Evolutionary conservation across 2,888 invertebrate species (phyloP).

Genomic region (Amphimallon solstitiale): DNA sequence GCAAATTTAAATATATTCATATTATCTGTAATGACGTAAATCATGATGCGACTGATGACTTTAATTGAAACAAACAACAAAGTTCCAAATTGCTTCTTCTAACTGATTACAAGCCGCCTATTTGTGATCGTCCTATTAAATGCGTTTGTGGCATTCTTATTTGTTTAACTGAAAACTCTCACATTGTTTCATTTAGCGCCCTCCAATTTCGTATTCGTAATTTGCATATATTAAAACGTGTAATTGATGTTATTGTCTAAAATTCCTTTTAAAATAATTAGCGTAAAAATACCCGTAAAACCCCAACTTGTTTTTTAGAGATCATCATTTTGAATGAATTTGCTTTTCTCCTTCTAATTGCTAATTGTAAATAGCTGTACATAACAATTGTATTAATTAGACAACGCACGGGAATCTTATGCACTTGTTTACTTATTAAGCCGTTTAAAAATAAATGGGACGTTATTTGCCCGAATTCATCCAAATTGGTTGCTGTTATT

Average conservation of each 20-base stretch:
- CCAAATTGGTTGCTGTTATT: no score
- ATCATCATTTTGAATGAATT: conserved; percentile 1
- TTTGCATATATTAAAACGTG: conserved; percentile 19
- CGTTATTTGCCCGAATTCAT: no score
- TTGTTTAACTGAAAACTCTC: conserved; percentile 14
- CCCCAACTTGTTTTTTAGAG: neutral
- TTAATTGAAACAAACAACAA: conserved; percentile 22
- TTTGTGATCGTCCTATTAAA: conserved; percentile 18
- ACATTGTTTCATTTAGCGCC: neutral
- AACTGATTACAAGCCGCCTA: conserved; percentile 8
- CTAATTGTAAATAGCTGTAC: no score
- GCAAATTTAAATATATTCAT: neutral
- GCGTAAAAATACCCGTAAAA: neutral
- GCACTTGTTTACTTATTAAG: no score
- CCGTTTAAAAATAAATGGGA: no score
- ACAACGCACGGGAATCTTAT: no score
- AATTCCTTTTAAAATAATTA: conserved; percentile 17
- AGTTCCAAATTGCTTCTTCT: conserved; percentile 17
- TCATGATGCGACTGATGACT: conserved; percentile 10
- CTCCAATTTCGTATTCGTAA: neutral
- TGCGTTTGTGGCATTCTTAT: conserved; percentile 6
- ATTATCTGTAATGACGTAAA: neutral
- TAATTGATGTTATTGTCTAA: conserved; percentile 19
- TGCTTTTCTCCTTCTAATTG: neutral
- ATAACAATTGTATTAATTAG: no score